Percentiles rank a stretch among this genome's conserved stretches.
These are phyloP conservation scores for Epinotia bilunana DNA, from an alignment of 2,888 invertebrate genomes.

Conservation along the genomic window DNA sequence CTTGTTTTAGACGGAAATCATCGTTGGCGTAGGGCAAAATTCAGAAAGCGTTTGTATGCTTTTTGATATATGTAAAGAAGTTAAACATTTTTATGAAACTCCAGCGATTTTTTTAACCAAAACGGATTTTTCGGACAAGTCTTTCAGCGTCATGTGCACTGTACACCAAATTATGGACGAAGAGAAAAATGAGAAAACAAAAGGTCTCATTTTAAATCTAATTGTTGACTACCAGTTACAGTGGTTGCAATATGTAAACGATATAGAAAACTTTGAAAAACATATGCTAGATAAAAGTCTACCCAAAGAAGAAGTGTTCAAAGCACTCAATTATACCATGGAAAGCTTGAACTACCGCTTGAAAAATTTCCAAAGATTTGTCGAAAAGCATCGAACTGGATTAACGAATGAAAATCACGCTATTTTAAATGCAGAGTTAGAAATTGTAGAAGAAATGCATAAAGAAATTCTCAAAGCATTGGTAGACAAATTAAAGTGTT, in stretches of 20 bases:
- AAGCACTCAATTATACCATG: slow-evolving; percentile 70
- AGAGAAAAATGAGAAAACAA: slow-evolving; percentile 52
- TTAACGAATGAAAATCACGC: slow-evolving; percentile 61
- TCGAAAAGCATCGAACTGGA: slow-evolving; percentile 58
- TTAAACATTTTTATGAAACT: slow-evolving; percentile 75
- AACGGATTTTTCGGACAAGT: slow-evolving; percentile 69
- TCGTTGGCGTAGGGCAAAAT: slow-evolving; percentile 41
- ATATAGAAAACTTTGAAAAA: slow-evolving; percentile 66
- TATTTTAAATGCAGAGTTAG: slow-evolving; percentile 67
- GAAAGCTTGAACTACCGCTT: slow-evolving; percentile 66
- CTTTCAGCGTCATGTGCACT: slow-evolving; percentile 69
- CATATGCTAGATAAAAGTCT: slow-evolving; percentile 51
- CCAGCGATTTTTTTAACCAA: slow-evolving; percentile 70
- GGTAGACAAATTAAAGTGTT: slow-evolving; percentile 65
- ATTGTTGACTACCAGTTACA: slow-evolving; percentile 74
- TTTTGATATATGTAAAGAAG: slow-evolving; percentile 69
- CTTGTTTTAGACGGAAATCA: slow-evolving; percentile 14
- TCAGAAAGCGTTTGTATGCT: slow-evolving; percentile 58
- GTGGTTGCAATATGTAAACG: slow-evolving; percentile 71
- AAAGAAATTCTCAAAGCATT: slow-evolving; percentile 61
- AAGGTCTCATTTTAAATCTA: slow-evolving; percentile 57
- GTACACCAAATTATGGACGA: slow-evolving; percentile 61
- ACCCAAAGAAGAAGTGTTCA: slow-evolving; percentile 62
- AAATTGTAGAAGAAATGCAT: slow-evolving; percentile 79
- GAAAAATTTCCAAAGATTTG: slow-evolving; percentile 68